A percentile compares a stretch with the other conserved stretches of the same genome.
Evolutionary conservation across 2,888 invertebrate genomes (phyloP).

Genomic region (Epiblema foenella): DNA sequence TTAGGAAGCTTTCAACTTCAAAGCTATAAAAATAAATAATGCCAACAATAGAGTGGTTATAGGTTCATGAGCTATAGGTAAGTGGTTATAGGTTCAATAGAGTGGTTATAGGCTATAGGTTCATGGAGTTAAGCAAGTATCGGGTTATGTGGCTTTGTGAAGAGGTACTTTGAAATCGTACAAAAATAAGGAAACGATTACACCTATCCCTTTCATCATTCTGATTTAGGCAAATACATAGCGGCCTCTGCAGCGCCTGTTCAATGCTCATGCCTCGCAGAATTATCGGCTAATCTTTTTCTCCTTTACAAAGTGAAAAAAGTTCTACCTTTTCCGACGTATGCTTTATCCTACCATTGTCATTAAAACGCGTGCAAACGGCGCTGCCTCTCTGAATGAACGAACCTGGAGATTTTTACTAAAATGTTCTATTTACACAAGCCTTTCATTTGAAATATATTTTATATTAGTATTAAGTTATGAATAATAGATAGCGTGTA

Average conservation of each 20-base stretch:
- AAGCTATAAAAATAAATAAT: conserved; percentile 36
- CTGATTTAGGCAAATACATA: conserved; percentile 49
- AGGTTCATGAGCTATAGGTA: too few species aligned
- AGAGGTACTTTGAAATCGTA: conserved; percentile 45
- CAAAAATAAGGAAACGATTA: conserved; percentile 47
- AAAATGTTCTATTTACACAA: conserved; percentile 5
- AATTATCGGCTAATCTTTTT: conserved; percentile 29
- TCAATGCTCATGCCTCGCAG: conserved; percentile 27
- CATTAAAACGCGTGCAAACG: conserved; percentile 33
- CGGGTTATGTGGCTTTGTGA: conserved; percentile 42
- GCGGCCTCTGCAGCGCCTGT: conserved; percentile 10
- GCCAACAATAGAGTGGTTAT: conserved; percentile 35
- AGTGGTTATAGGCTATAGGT: too few species aligned
- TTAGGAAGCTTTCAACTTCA: conserved; percentile 32
- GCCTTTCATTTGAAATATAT: not conserved
- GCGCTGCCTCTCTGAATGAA: conserved; percentile 7
- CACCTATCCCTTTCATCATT: conserved; percentile 48
- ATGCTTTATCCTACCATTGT: conserved; percentile 40
- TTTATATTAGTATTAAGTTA: not conserved
- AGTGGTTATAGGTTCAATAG: too few species aligned
- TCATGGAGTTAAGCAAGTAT: conserved; percentile 36
- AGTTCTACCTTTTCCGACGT: conserved; percentile 38
- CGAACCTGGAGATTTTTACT: conserved; percentile 5
- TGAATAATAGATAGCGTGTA: not conserved
- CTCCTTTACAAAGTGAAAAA: conserved; percentile 41